A percentile compares a stretch with the other conserved stretches of the same genome.
Evolutionary conservation across 2,888 invertebrate species (phyloP).

Genomic region (Pediacus dermestoides): DNA sequence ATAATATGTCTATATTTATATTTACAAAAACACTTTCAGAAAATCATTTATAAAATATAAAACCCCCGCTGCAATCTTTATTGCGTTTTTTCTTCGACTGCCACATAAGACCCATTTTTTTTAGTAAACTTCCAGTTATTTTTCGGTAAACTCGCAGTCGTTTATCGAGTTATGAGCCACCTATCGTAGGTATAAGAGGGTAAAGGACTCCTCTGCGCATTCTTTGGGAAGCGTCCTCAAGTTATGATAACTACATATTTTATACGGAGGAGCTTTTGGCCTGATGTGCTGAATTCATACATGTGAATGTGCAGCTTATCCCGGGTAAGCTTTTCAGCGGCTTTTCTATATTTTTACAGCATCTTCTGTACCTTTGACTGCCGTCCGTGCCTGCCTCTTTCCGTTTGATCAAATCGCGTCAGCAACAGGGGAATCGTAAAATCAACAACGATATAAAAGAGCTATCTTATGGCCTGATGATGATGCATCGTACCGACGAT

Average conservation of each 20-base stretch:
- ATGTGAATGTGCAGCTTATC: slow-evolving; percentile 58
- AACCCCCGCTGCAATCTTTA: no score
- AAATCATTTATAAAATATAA: no score
- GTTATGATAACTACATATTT: slow-evolving; percentile 49
- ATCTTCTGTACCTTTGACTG: slow-evolving; percentile 28
- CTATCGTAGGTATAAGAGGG: no score
- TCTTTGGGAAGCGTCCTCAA: slow-evolving; percentile 28
- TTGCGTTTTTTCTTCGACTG: no score
- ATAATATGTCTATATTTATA: no score
- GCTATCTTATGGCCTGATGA: no score
- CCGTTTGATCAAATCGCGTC: slow-evolving; percentile 30
- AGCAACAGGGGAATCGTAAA: slow-evolving; percentile 35
- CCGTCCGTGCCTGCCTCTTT: slow-evolving; percentile 16
- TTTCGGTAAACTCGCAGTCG: no score
- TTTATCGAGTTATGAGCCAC: no score
- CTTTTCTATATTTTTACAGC: slow-evolving; percentile 45
- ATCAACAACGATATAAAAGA: slow-evolving; percentile 24
- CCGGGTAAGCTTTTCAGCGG: slow-evolving; percentile 44
- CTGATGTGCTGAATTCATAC: slow-evolving; percentile 71
- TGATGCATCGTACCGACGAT: no score
- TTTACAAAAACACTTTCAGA: no score
- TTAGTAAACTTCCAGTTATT: not conserved
- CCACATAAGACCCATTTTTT: slow-evolving; percentile 21
- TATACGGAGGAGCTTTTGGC: slow-evolving; percentile 53
- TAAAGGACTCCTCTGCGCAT: no score